Evolutionary conservation across 2,797 vertebrate genomes (phyloP).

Genomic region (Tenualosa ilisha): DNA sequence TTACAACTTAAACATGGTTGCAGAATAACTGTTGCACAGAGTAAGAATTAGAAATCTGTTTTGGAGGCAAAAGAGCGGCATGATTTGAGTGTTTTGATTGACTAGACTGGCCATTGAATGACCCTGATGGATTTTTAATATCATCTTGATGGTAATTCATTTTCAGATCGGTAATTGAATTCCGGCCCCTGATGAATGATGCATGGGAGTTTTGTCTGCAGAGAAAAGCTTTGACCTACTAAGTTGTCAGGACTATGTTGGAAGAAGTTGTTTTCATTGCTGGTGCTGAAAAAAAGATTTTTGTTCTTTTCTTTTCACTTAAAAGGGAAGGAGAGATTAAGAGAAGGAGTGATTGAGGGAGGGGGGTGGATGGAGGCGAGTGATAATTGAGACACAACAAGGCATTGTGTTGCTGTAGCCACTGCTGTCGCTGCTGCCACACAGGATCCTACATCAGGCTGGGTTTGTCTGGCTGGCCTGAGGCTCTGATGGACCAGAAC

Average conservation of each 20-base stretch:
- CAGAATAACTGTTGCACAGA: neutral
- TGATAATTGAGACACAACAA: constrained; percentile 38
- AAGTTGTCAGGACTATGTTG: neutral
- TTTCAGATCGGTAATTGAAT: neutral
- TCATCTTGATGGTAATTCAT: neutral
- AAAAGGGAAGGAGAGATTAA: neutral
- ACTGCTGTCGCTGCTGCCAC: neutral
- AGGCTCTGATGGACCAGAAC: constrained; percentile 26
- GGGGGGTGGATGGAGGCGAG: neutral
- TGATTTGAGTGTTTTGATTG: neutral
- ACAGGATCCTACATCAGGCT: constrained; percentile 36
- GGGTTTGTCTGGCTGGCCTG: neutral
- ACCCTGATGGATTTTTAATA: too few relatives aligned
- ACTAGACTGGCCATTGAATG: neutral
- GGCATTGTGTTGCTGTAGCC: constrained; percentile 66
- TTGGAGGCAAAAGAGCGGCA: neutral
- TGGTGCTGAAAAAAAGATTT: neutral
- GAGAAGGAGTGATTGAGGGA: neutral
- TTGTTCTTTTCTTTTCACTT: neutral
- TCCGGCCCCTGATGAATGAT: neutral
- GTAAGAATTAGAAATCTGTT: neutral
- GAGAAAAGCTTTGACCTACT: neutral
- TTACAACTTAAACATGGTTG: neutral
- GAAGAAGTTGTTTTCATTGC: neutral
- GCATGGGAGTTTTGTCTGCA: neutral